These are phyloP conservation scores for Phasia obesa DNA, from an alignment of 2,888 invertebrate species.

Conservation along the genomic window DNA sequence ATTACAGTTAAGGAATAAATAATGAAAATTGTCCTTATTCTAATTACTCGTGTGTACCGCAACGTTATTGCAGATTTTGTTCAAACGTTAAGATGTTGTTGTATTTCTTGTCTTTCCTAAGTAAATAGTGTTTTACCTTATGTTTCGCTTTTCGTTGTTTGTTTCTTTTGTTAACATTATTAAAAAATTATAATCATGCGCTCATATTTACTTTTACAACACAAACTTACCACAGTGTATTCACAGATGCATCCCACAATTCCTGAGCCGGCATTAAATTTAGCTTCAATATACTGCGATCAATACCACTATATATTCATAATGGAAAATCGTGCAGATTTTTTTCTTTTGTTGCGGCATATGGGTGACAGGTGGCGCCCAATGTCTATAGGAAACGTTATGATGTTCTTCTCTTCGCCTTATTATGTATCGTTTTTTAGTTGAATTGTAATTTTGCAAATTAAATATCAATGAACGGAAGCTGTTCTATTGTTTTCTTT, in stretches of 20 bases:
- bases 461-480: conserved; percentile 59
- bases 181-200: conserved; percentile 38
- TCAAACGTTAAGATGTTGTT: conserved; percentile 2
- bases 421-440: conserved; percentile 1
- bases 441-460: conserved; percentile 36
- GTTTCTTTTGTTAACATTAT: conserved; percentile 47
- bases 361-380: conserved; percentile 69
- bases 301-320: conserved; percentile 43
- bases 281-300: conserved; percentile 7
- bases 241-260: conserved; percentile 17
- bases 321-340: conserved; percentile 66
- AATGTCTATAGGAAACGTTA: conserved; percentile 50
- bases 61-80: conserved; percentile 13
- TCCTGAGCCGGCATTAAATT: not conserved
- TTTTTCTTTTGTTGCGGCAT: conserved; percentile 46
- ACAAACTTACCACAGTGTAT: not conserved
- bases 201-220: not conserved
- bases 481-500: conserved; percentile 49
- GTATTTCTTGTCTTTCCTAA: conserved; percentile 19
- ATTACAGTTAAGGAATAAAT: not conserved
- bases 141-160: conserved; percentile 43
- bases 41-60: not conserved
- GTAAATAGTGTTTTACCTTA: conserved; percentile 63
- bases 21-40: conserved; percentile 2
- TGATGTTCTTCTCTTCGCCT: not conserved